Conservation (phyloP, 2,888 invertebrate genomes). For the Argyresthia albistria region DNA sequence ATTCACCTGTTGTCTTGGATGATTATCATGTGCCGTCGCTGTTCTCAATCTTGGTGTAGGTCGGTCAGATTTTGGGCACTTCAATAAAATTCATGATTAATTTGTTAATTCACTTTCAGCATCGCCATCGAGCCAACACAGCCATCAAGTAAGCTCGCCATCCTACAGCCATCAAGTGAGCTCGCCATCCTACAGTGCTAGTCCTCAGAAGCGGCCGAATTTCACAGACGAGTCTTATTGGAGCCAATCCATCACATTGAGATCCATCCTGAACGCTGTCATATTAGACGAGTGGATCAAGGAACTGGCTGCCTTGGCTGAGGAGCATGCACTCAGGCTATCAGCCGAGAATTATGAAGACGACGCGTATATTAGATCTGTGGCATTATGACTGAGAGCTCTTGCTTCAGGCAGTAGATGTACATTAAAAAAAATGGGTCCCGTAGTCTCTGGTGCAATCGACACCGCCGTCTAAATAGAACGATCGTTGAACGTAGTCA, state of each 20-base stretch:
- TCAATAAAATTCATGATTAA: too few relatives aligned
- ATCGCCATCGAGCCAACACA: constrained; percentile 21
- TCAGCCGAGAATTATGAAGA: constrained; percentile 44
- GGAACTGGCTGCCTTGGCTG: constrained; percentile 93
- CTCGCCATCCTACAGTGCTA: constrained; percentile 18
- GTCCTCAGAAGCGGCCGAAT: constrained; percentile 33
- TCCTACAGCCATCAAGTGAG: constrained; percentile 28
- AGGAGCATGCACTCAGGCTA: constrained; percentile 86
- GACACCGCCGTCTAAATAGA: background rate
- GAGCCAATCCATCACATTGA: constrained; percentile 54
- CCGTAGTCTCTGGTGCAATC: background rate
- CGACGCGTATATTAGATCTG: constrained; percentile 41
- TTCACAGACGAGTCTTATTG: constrained; percentile 61
- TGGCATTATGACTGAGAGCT: constrained; percentile 60
- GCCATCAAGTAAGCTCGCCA: constrained; percentile 18
- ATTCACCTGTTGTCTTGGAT: too few relatives aligned
- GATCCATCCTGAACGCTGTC: constrained; percentile 77
- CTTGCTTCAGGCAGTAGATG: constrained; percentile 26
- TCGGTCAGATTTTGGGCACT: too few relatives aligned
- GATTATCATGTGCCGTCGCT: too few relatives aligned
- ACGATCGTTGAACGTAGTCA: background rate
- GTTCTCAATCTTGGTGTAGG: too few relatives aligned
- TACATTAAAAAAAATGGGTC: constrained; percentile 13
- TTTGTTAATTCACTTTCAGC: constrained; percentile 10
- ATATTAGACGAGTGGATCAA: constrained; percentile 96